Conservation (phyloP, 2,888 invertebrate species). For the Monopis laevigella region DNA sequence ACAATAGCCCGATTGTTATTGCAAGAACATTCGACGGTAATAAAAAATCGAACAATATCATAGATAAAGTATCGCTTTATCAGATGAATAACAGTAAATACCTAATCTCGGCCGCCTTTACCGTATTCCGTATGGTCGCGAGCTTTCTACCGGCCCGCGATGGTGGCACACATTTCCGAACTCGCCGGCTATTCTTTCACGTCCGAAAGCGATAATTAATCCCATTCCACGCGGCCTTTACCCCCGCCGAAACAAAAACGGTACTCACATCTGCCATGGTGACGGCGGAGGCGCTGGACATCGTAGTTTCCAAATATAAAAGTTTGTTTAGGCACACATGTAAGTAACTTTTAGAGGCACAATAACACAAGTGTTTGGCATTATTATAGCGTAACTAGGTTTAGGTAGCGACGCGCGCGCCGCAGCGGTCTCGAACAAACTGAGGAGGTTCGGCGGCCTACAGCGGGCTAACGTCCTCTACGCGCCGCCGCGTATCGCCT, state of each 20-base stretch:
- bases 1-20: conserved; percentile 37
- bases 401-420: conserved; percentile 6
- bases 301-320: no score
- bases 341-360: no score
- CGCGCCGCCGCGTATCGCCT: conserved; percentile 22
- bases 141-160: conserved; percentile 38
- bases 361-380: no score
- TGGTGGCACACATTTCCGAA: conserved; percentile 33
- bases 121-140: conserved; percentile 25
- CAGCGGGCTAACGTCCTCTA: conserved; percentile 54
- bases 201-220: conserved; percentile 34
- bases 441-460: conserved; percentile 35
- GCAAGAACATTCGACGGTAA: conserved; percentile 34
- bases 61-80: conserved; percentile 38
- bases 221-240: background rate
- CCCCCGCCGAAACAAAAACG: background rate
- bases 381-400: no score
- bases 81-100: conserved; percentile 15
- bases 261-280: conserved; percentile 60
- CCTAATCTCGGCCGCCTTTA: conserved; percentile 31
- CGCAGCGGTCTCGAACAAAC: background rate
- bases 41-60: conserved; percentile 35
- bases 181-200: conserved; percentile 27
- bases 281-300: conserved; percentile 22
- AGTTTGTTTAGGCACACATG: no score